These are phyloP conservation scores for Cataglyphis cursor DNA, from an alignment of 2,888 invertebrate genomes.

Conservation along the genomic window DNA sequence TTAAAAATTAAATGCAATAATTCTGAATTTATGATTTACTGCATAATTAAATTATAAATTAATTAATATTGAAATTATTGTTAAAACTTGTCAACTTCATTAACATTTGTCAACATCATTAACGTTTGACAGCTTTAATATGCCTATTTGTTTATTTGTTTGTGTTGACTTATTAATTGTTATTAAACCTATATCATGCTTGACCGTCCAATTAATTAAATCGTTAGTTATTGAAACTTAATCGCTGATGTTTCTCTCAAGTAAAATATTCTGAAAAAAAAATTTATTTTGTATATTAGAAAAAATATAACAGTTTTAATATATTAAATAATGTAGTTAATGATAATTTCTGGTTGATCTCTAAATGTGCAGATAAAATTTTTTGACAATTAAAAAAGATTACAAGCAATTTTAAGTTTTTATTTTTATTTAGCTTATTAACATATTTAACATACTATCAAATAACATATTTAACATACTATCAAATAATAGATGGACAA, in stretches of 20 bases:
- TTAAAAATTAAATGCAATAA: slow-evolving; percentile 26
- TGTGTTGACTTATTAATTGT: slow-evolving; percentile 23
- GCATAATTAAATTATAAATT: slow-evolving; percentile 32
- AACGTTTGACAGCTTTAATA: slow-evolving; percentile 32
- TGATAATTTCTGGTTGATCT: neutral
- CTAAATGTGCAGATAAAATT: neutral
- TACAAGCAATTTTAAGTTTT: neutral
- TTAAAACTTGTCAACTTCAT: neutral
- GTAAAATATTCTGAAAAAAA: neutral
- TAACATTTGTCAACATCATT: slow-evolving; percentile 26
- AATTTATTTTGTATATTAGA: neutral
- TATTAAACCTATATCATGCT: slow-evolving; percentile 12
- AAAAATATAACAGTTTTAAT: neutral
- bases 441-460: neutral
- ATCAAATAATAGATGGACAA: neutral
- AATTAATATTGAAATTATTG: slow-evolving; percentile 40
- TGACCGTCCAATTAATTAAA: slow-evolving; percentile 28
- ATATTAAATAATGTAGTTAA: neutral
- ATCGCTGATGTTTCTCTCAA: neutral
- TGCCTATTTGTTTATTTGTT: slow-evolving; percentile 26
- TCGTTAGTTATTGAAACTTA: slow-evolving; percentile 25
- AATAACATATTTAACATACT: too few relatives aligned
- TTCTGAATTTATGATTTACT: slow-evolving; percentile 6
- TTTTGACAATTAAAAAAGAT: neutral
- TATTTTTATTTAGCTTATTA: neutral